Conservation (phyloP, 2,888 invertebrate species). For the Heliconius charithonia region DNA sequence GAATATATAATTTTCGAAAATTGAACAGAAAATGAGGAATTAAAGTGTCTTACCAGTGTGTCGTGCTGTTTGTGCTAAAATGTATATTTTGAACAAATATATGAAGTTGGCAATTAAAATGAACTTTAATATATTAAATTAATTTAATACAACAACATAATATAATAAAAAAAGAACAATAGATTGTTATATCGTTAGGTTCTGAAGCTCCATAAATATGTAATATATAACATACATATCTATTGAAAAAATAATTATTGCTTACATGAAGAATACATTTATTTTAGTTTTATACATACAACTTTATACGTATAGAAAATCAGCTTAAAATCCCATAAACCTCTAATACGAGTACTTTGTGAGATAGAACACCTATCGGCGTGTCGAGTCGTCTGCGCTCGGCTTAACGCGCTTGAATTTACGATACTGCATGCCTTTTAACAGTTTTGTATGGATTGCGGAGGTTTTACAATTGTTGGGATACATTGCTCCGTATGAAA, state of each 20-base stretch:
- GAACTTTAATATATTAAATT: too few species aligned
- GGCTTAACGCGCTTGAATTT: conserved; percentile 46
- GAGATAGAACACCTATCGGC: conserved; percentile 25
- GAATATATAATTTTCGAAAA: neutral
- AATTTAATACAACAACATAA: too few species aligned
- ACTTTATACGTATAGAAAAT: neutral
- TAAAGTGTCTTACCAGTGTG: too few species aligned
- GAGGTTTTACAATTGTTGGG: conserved; percentile 39
- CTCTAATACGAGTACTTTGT: conserved; percentile 5
- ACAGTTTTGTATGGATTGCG: conserved; percentile 45
- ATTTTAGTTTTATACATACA: neutral
- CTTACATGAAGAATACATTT: neutral
- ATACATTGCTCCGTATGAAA: conserved; percentile 1
- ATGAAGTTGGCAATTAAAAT: too few species aligned
- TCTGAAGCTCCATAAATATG: too few species aligned
- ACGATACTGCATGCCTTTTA: conserved; percentile 48
- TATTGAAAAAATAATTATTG: too few species aligned
- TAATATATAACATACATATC: too few species aligned
- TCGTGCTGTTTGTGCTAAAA: too few species aligned
- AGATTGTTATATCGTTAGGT: too few species aligned
- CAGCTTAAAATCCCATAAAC: neutral
- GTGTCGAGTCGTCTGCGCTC: conserved; percentile 38
- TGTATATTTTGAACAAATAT: too few species aligned
- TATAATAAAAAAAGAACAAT: too few species aligned
- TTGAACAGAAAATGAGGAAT: too few species aligned